These are phyloP conservation scores for Onychostoma macrolepis DNA, from an alignment of 2,113 vertebrate species.

Conservation along the genomic window DNA sequence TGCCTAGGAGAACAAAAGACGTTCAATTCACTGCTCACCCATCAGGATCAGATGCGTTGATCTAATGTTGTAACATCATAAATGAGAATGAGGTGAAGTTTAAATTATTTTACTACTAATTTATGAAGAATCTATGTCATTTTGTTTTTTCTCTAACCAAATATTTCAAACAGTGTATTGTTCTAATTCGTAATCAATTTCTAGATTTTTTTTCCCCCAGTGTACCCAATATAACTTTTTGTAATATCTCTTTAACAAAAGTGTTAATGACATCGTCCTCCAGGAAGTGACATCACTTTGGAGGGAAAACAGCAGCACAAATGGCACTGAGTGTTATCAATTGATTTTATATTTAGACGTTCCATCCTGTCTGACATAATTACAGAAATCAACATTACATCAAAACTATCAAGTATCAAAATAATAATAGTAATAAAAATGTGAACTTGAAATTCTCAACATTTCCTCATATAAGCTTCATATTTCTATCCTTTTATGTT, in stretches of 20 bases:
- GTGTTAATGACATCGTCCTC: neutral
- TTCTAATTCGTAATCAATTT: neutral
- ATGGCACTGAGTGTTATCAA: neutral
- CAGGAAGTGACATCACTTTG: neutral
- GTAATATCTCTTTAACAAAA: neutral
- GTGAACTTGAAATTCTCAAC: neutral
- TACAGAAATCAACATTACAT: neutral
- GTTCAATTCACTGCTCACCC: neutral
- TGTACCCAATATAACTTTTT: neutral
- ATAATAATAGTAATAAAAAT: neutral
- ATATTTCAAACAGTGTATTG: neutral
- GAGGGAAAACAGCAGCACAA: neutral
- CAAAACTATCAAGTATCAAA: neutral
- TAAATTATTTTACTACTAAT: neutral
- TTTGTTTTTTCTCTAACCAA: neutral
- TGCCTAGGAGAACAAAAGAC: constrained; percentile 50
- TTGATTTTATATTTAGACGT: neutral
- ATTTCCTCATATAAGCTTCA: too few species aligned
- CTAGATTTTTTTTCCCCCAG: neutral
- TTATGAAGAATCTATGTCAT: neutral
- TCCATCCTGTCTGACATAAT: neutral
- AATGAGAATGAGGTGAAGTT: neutral
- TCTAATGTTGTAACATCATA: neutral
- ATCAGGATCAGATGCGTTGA: neutral
- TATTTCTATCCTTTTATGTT: too few species aligned